These are phyloP conservation scores for Acholoe squamosa DNA, from an alignment of 2,888 invertebrate species.

Conservation along the genomic window DNA sequence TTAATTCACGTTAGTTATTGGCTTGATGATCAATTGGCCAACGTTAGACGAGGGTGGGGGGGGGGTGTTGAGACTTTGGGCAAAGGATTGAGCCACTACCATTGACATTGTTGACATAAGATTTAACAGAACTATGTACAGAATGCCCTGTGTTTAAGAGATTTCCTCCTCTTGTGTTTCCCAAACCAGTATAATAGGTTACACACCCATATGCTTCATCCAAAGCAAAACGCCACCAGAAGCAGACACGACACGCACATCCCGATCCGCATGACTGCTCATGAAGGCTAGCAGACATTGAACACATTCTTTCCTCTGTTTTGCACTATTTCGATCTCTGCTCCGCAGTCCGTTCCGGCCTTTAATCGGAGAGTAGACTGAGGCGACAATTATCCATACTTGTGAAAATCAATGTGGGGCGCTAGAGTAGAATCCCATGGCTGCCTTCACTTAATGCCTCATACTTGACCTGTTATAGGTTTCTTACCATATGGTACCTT, in stretches of 20 bases:
- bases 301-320: background rate
- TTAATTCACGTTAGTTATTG: no score
- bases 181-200: no score
- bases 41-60: no score
- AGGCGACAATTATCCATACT: background rate
- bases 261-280: background rate
- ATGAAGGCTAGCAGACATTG: background rate
- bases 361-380: background rate
- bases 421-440: background rate
- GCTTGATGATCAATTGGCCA: no score
- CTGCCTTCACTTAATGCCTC: background rate
- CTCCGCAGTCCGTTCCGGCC: background rate
- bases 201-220: no score
- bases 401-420: background rate
- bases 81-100: no score
- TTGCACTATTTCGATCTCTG: slow-evolving; percentile 9
- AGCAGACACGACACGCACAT: background rate
- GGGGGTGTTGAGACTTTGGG: no score
- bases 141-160: background rate
- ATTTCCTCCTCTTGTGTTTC: background rate
- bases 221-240: background rate
- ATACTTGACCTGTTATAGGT: background rate
- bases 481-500: no score
- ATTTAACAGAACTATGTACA: background rate
- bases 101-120: no score